Percentiles rank a stretch among this genome's conserved stretches.
These are phyloP conservation scores for Xylota sylvarum DNA, from an alignment of 2,888 invertebrate species.

Conservation along the genomic window DNA sequence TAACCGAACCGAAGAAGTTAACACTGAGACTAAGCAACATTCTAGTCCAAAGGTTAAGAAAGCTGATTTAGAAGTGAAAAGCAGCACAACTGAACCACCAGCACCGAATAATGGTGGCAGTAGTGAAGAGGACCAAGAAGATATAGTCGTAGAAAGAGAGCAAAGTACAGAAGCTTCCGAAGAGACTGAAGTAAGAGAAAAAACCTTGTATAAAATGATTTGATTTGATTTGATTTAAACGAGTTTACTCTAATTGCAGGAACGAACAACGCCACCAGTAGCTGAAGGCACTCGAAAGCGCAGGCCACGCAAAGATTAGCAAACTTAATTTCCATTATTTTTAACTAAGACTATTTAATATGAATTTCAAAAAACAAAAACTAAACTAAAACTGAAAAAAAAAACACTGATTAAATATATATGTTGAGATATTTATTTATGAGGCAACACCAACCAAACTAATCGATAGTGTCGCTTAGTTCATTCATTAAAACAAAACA, in stretches of 20 bases:
- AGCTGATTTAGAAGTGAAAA: slow-evolving; percentile 84
- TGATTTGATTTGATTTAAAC: background rate
- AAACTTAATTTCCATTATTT: slow-evolving; percentile 67
- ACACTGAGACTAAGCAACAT: slow-evolving; percentile 76
- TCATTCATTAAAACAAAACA: slow-evolving; percentile 35
- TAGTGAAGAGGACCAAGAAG: slow-evolving; percentile 78
- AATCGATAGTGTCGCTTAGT: slow-evolving; percentile 65
- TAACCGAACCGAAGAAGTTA: slow-evolving; percentile 66
- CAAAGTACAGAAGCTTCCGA: slow-evolving; percentile 62
- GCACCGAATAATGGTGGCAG: slow-evolving; percentile 76
- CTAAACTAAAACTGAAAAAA: slow-evolving; percentile 17
- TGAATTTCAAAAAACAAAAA: slow-evolving; percentile 54
- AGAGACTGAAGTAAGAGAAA: slow-evolving; percentile 80
- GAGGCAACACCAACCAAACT: slow-evolving; percentile 50
- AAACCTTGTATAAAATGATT: background rate
- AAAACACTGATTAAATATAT: slow-evolving; percentile 66
- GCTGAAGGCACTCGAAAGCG: slow-evolving; percentile 81
- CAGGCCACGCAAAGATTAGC: slow-evolving; percentile 82
- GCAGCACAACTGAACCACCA: slow-evolving; percentile 65
- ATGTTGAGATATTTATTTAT: slow-evolving; percentile 61
- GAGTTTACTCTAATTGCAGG: slow-evolving; percentile 25
- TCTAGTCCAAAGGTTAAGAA: slow-evolving; percentile 83
- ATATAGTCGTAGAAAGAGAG: slow-evolving; percentile 78
- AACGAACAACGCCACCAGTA: slow-evolving; percentile 63
- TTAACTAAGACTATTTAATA: slow-evolving; percentile 72